These are phyloP conservation scores for Phocides pigmalion DNA, from an alignment of 1,140 invertebrate species.

Conservation along the genomic window DNA sequence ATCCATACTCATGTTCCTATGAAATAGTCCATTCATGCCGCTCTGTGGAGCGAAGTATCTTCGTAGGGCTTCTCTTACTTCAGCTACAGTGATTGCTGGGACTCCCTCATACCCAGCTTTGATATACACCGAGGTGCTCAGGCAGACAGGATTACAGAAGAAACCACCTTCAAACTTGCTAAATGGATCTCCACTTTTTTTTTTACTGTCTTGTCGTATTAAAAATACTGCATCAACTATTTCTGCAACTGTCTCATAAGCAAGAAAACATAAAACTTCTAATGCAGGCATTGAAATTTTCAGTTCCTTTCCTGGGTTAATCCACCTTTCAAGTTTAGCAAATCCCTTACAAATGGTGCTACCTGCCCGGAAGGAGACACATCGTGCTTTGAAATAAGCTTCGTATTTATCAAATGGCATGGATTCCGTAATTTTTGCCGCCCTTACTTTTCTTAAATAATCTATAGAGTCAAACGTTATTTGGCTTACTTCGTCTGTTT, in stretches of 20 bases:
- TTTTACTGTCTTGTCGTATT: constrained; percentile 85
- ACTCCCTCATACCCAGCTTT: constrained; percentile 82
- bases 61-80: constrained; percentile 84
- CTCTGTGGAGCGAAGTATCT: constrained; percentile 76
- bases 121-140: constrained; percentile 82
- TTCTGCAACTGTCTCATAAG: constrained; percentile 89
- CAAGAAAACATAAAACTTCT: constrained; percentile 88
- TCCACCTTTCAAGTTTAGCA: constrained; percentile 79
- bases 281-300: constrained; percentile 78
- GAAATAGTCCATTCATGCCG: constrained; percentile 78
- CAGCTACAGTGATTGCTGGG: constrained; percentile 80
- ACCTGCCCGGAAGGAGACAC: constrained; percentile 71
- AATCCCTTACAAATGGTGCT: constrained; percentile 64
- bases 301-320: constrained; percentile 81
- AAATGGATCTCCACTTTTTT: constrained; percentile 84
- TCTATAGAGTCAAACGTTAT: constrained; percentile 83
- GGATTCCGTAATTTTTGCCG: constrained; percentile 81
- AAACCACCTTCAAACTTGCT: constrained; percentile 82
- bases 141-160: constrained; percentile 80
- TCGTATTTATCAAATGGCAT: constrained; percentile 84
- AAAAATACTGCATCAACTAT: constrained; percentile 88
- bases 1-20: constrained; percentile 71
- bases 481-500: constrained; percentile 84
- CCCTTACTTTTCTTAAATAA: constrained; percentile 79
- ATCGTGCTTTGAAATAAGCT: constrained; percentile 80